Percentiles rank a stretch among this genome's conserved stretches.
These are phyloP conservation scores for Psylliodes chrysocephalus DNA, from an alignment of 2,888 invertebrate genomes.

Conservation along the genomic window DNA sequence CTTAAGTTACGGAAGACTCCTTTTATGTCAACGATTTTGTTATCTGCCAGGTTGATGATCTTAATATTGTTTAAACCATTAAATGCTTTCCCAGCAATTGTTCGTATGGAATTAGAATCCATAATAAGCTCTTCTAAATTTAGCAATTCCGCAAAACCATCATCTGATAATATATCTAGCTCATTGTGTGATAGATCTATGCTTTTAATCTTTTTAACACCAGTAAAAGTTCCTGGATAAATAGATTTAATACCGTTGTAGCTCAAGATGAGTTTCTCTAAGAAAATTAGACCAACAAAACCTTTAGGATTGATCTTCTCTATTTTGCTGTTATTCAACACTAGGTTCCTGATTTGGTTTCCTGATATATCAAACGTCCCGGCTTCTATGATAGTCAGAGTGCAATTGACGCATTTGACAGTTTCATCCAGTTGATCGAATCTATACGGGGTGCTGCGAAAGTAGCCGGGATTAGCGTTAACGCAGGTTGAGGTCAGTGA, in stretches of 20 bases:
- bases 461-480: conserved; percentile 58
- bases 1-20: conserved; percentile 48
- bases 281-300: conserved; percentile 60
- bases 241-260: conserved; percentile 57
- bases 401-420: conserved; percentile 58
- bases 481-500: conserved; percentile 61
- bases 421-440: conserved; percentile 63
- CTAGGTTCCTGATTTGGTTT: conserved; percentile 58
- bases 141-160: conserved; percentile 57
- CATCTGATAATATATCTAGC: conserved; percentile 53
- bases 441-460: conserved; percentile 59
- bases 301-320: conserved; percentile 53
- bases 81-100: conserved; percentile 54
- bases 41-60: conserved; percentile 55
- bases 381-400: conserved; percentile 53
- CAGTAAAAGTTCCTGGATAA: conserved; percentile 57
- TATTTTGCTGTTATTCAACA: conserved; percentile 55
- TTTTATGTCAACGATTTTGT: conserved; percentile 50
- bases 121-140: conserved; percentile 54
- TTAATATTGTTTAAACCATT: conserved; percentile 53
- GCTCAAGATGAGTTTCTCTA: conserved; percentile 54
- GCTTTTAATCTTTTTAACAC: conserved; percentile 58
- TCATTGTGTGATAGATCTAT: conserved; percentile 57
- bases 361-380: conserved; percentile 61
- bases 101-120: conserved; percentile 53